Evolutionary conservation across 2,113 vertebrate genomes (phyloP), one percentile per base, ranked within the genome.

Genomic region (Cebidichthys violaceus): DNA sequence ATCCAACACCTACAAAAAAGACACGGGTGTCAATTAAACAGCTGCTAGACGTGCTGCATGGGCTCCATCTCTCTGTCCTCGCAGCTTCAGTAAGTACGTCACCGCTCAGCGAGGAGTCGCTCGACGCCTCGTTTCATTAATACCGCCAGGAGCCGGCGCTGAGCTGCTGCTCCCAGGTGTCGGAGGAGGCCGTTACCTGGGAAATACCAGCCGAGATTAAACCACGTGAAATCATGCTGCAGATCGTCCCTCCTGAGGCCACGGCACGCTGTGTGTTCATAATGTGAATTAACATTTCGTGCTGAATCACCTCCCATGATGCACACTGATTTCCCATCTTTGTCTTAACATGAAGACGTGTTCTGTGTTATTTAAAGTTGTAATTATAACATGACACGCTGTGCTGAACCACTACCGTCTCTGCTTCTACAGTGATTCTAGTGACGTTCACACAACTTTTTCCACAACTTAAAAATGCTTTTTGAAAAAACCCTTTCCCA

Each of bases 301-400:
- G 73, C 70, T 77, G 67, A 87, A 60, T 83, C 81, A 41, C 57
- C 75, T 68, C 61, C 76, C 81, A 18, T 2, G 61, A 55, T 8
- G 20, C 67, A 43, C 60, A 68, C 37, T 66, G 65, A 83, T 24
- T 54, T 75, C 57, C 52, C 59, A 47, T 66, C 67, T 79, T 76
- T 70, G 47, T 66, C 45, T 39, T 20, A 52, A 54, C 31, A 1
- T 13, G 14, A 24, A 64, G 72, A 13, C 29, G 20, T 60, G 9
- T 29, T 24, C 3, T 54, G 1, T 18, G 70, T 29, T 3, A 20
- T 60, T 31, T 37, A 13, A 59, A 43, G 33, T 33, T 33, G 0
- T 33, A 33, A 33, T 33, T n/a, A n/a, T n/a, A n/a, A n/a, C n/a
- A n/a, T n/a, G n/a, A n/a, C n/a, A n/a, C n/a, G n/a, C n/a, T n/a